phyloP scores from a whole-genome alignment of 2,797 vertebrate species.

The Eurystomus glaucurus region DNA sequence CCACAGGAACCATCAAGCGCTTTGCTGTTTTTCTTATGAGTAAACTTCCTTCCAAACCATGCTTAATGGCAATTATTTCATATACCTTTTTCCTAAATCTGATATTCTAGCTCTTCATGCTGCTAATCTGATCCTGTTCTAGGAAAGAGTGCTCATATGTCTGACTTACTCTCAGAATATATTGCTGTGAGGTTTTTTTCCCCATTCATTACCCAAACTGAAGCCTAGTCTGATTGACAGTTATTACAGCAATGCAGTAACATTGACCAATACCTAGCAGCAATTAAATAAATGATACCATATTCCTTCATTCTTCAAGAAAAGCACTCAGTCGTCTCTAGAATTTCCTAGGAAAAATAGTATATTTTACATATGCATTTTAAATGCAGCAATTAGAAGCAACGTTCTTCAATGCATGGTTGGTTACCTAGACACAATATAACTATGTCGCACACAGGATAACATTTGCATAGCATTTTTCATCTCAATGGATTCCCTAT shows the following conservation, averaged over 20 bases:
- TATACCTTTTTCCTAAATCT: neutral
- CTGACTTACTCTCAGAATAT: neutral
- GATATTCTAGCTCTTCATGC: neutral
- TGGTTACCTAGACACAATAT: neutral
- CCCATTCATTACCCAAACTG: neutral
- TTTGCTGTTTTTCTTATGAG: neutral
- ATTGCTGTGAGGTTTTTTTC: neutral
- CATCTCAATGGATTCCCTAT: neutral
- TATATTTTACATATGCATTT: neutral
- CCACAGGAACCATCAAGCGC: neutral
- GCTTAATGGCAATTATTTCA: neutral
- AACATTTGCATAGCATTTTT: neutral
- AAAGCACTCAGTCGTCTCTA: neutral
- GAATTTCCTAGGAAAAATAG: neutral
- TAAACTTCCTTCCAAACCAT: neutral
- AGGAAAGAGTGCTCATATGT: neutral
- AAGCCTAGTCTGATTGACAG: neutral
- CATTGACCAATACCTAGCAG: neutral
- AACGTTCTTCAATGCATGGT: neutral
- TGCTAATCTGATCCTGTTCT: neutral
- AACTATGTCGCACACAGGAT: neutral
- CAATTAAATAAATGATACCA: neutral
- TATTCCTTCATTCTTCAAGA: neutral
- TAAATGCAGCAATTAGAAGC: neutral
- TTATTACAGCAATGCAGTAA: neutral